phyloP scores from a whole-genome alignment of 2,113 vertebrate species.

The Melanocharis versteri region DNA sequence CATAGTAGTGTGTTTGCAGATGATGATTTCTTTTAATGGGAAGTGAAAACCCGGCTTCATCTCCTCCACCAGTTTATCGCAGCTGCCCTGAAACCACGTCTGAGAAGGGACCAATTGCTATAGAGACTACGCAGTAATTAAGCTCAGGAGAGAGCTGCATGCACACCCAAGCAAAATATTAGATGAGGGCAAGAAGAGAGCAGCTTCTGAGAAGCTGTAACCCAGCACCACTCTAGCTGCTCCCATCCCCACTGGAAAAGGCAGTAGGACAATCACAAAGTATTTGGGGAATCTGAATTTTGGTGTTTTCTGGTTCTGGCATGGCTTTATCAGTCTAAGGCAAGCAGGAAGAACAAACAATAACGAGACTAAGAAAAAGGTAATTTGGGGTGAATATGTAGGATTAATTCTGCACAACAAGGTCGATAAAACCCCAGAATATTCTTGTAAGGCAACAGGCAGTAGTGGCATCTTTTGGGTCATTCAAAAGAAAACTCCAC shows the following conservation, averaged over 20 bases:
- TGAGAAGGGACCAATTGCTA: constrained; percentile 12
- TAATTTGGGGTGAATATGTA: not conserved
- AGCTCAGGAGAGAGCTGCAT: not conserved
- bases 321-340: not conserved
- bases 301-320: not conserved
- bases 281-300: not conserved
- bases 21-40: not conserved
- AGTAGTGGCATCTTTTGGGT: not conserved
- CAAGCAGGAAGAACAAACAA: not conserved
- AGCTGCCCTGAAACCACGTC: constrained; percentile 10
- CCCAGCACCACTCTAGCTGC: not conserved
- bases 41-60: not conserved
- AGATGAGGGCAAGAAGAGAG: not conserved
- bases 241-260: not conserved
- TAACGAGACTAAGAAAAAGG: not conserved
- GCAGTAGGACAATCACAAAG: not conserved
- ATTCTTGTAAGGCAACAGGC: not conserved
- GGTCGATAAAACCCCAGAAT: not conserved
- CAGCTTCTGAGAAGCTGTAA: not conserved
- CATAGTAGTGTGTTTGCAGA: not conserved
- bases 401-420: not conserved
- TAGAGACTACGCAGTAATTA: not conserved
- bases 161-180: not conserved
- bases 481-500: not conserved
- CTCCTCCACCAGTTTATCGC: not conserved